Evolutionary conservation across 2,113 vertebrate genomes (phyloP).

Genomic region (Corythoichthys haematopterus): DNA sequence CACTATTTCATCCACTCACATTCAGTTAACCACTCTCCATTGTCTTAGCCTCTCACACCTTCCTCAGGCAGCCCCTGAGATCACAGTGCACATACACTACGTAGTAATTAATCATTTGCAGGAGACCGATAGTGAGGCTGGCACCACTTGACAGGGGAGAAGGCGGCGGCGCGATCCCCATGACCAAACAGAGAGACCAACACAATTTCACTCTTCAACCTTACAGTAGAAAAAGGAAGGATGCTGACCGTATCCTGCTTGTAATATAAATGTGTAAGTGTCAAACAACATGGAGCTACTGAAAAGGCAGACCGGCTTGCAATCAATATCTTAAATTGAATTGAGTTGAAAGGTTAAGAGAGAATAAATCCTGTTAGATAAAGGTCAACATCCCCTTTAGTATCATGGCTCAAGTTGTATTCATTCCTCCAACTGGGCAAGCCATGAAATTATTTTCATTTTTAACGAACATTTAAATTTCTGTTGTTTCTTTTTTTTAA

Average conservation of each 20-base stretch:
- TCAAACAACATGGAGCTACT: slow-evolving; percentile 1
- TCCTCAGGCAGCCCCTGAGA: slow-evolving; percentile 65
- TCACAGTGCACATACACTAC: slow-evolving; percentile 74
- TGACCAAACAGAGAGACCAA: slow-evolving; percentile 40
- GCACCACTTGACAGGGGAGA: slow-evolving; percentile 51
- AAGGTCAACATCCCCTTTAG: slow-evolving; percentile 22
- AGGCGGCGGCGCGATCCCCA: slow-evolving; percentile 62
- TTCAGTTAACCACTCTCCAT: slow-evolving; percentile 19
- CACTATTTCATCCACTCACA: slow-evolving; percentile 37
- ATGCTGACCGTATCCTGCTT: not conserved
- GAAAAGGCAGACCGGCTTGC: not conserved
- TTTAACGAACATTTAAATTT: not conserved
- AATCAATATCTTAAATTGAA: slow-evolving; percentile 22
- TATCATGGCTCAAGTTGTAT: not conserved
- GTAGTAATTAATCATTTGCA: slow-evolving; percentile 78
- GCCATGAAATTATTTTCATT: not conserved
- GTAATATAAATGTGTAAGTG: slow-evolving; percentile 1
- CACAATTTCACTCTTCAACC: slow-evolving; percentile 24
- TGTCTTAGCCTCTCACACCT: slow-evolving; percentile 64
- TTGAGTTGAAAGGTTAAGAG: slow-evolving; percentile 14
- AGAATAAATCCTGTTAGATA: slow-evolving; percentile 16
- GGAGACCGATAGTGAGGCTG: slow-evolving; percentile 76
- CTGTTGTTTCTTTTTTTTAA: not conserved
- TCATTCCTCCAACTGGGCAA: not conserved
- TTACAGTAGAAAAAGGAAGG: not conserved